These are phyloP conservation scores for Alloplasta piceator DNA, from an alignment of 2,888 invertebrate species.

Conservation along the genomic window DNA sequence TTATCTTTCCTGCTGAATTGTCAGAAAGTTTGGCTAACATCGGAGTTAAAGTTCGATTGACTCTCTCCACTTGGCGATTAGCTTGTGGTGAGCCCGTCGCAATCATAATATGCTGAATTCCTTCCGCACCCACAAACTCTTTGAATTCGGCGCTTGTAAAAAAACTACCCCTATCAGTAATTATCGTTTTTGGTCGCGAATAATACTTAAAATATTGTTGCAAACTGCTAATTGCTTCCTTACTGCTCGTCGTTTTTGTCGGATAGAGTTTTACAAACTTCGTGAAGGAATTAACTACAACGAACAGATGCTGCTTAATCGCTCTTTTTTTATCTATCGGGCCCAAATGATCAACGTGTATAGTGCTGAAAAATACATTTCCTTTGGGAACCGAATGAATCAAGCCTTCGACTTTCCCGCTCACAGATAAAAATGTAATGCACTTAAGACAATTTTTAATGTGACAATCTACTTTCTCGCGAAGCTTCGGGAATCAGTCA, in stretches of 20 bases:
- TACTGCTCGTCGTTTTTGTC: slow-evolving; percentile 60
- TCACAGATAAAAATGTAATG: slow-evolving; percentile 50
- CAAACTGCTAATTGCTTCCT: slow-evolving; percentile 65
- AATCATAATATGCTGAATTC: slow-evolving; percentile 69
- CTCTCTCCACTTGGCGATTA: slow-evolving; percentile 74
- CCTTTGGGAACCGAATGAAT: slow-evolving; percentile 65
- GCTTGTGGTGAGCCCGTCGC: slow-evolving; percentile 73
- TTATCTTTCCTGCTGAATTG: slow-evolving; percentile 20
- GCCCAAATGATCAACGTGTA: slow-evolving; percentile 64
- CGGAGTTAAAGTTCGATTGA: slow-evolving; percentile 60
- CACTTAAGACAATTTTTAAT: slow-evolving; percentile 65
- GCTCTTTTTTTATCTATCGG: slow-evolving; percentile 69
- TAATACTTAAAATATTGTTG: slow-evolving; percentile 66
- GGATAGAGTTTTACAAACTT: slow-evolving; percentile 72
- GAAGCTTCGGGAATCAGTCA: slow-evolving; percentile 63
- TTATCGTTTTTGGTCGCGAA: slow-evolving; percentile 64
- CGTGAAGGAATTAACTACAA: slow-evolving; percentile 71
- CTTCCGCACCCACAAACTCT: slow-evolving; percentile 62
- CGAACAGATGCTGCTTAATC: slow-evolving; percentile 72
- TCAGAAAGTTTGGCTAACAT: slow-evolving; percentile 55
- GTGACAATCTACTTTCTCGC: slow-evolving; percentile 41
- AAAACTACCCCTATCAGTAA: slow-evolving; percentile 73
- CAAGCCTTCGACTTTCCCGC: slow-evolving; percentile 60
- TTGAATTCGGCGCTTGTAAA: slow-evolving; percentile 73
- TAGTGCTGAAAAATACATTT: slow-evolving; percentile 54